These are phyloP conservation scores for Hirudo medicinalis DNA, from an alignment of 1,140 invertebrate species.

Conservation along the genomic window DNA sequence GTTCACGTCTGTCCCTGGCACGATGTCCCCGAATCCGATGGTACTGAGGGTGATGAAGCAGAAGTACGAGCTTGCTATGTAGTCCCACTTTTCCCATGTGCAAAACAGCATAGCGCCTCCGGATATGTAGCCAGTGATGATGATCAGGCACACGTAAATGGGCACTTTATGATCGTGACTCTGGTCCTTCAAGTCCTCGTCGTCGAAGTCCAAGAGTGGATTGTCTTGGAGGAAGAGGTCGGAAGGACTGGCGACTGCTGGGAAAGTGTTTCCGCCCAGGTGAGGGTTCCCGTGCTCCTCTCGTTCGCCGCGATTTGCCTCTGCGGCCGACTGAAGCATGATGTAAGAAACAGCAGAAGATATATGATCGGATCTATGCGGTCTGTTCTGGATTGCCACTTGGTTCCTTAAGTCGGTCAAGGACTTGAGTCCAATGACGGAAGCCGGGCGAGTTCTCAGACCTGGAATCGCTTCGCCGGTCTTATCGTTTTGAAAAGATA, in stretches of 20 bases:
- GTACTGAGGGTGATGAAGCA: conserved; percentile 66
- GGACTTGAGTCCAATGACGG: not conserved
- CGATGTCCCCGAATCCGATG: conserved; percentile 87
- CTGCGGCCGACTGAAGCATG: not conserved
- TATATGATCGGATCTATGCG: not conserved
- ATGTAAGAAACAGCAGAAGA: conserved; percentile 3
- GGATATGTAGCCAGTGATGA: conserved; percentile 40
- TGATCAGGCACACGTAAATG: conserved; percentile 33
- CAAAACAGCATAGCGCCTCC: conserved; percentile 38
- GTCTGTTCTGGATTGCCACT: not conserved
- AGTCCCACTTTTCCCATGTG: conserved; percentile 48
- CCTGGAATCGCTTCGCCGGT: too few relatives aligned
- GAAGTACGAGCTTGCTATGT: conserved; percentile 82
- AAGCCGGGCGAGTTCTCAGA: not conserved
- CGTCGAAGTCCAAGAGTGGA: conserved; percentile 10
- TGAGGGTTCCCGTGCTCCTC: not conserved
- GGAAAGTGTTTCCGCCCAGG: not conserved
- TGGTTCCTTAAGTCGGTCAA: not conserved
- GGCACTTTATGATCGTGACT: conserved; percentile 34
- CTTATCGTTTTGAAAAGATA: too few relatives aligned
- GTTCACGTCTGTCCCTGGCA: conserved; percentile 42
- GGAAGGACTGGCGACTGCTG: not conserved
- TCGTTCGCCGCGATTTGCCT: not conserved
- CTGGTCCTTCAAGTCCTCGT: conserved; percentile 15
- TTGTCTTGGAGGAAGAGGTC: conserved; percentile 10